These are phyloP conservation scores for Hormaphis cornu DNA, from an alignment of 1,140 invertebrate species.

Conservation along the genomic window DNA sequence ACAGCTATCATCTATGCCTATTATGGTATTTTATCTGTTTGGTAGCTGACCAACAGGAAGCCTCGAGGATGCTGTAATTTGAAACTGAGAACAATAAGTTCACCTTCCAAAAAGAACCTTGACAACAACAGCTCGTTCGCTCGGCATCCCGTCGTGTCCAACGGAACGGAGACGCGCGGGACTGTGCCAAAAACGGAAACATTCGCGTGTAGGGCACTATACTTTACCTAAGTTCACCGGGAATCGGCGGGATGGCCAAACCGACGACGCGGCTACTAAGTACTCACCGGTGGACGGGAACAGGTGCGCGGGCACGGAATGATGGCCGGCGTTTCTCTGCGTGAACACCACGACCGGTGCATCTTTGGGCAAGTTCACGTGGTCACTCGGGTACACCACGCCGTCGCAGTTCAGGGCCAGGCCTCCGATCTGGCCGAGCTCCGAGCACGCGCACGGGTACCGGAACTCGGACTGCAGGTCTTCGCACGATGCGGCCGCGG, in stretches of 20 bases:
- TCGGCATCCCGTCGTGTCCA: too few species aligned
- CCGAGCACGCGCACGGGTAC: slow-evolving; percentile 36
- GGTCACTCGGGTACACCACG: slow-evolving; percentile 67
- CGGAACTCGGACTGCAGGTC: slow-evolving; percentile 33
- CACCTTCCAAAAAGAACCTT: too few species aligned
- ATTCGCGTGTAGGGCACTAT: too few species aligned
- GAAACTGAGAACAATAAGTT: too few species aligned
- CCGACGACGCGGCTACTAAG: neutral
- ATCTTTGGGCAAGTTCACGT: slow-evolving; percentile 59
- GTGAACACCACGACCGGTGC: slow-evolving; percentile 65
- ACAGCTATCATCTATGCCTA: too few species aligned
- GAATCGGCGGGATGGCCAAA: neutral
- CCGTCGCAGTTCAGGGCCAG: slow-evolving; percentile 64
- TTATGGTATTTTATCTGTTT: too few species aligned
- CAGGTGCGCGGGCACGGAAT: slow-evolving; percentile 63
- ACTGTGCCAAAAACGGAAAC: neutral
- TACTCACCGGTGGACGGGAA: slow-evolving; percentile 41
- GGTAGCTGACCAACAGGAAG: too few species aligned
- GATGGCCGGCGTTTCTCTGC: slow-evolving; percentile 66
- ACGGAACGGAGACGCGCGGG: neutral
- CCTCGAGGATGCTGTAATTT: too few species aligned
- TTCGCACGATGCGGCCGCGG: slow-evolving; percentile 33
- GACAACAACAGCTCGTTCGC: too few species aligned
- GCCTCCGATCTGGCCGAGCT: slow-evolving; percentile 29
- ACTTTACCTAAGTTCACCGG: neutral